These are phyloP conservation scores for Esox lucius DNA, from an alignment of 2,797 vertebrate species.

Conservation along the genomic window DNA sequence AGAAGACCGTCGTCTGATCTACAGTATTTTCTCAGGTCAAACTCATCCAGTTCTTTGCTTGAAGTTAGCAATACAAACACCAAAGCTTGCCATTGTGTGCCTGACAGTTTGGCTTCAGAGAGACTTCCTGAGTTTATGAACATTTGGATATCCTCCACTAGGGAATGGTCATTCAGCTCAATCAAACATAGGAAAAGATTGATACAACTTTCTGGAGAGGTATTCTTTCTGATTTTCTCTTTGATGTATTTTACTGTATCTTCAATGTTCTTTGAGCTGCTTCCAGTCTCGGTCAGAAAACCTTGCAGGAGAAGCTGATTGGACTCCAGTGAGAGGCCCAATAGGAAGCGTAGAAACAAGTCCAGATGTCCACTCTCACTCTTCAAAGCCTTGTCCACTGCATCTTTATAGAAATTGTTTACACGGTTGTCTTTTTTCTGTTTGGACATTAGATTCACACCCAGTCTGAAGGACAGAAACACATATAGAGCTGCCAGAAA, in stretches of 20 bases:
- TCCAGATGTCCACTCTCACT: neutral
- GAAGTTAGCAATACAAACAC: neutral
- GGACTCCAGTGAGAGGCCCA: slow-evolving; percentile 1
- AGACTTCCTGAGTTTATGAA: neutral
- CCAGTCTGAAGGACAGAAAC: neutral
- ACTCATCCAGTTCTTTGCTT: neutral
- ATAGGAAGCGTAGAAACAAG: neutral
- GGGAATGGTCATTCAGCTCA: neutral
- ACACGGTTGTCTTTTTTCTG: neutral
- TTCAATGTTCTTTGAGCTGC: neutral
- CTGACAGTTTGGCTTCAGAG: neutral
- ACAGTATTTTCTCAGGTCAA: neutral
- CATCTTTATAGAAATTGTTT: neutral
- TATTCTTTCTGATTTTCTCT: neutral
- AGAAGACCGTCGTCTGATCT: neutral
- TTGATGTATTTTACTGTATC: neutral
- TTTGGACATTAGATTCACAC: neutral
- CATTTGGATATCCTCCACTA: neutral
- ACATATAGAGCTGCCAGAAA: slow-evolving; percentile 12
- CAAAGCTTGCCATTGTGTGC: neutral
- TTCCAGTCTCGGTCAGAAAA: neutral
- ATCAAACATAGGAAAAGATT: neutral
- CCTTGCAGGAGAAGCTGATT: neutral
- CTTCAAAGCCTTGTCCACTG: neutral
- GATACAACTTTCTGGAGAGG: neutral